These are phyloP conservation scores for Notamacropus eugenii DNA, from an alignment of 2,797 vertebrate species.

Conservation along the genomic window DNA sequence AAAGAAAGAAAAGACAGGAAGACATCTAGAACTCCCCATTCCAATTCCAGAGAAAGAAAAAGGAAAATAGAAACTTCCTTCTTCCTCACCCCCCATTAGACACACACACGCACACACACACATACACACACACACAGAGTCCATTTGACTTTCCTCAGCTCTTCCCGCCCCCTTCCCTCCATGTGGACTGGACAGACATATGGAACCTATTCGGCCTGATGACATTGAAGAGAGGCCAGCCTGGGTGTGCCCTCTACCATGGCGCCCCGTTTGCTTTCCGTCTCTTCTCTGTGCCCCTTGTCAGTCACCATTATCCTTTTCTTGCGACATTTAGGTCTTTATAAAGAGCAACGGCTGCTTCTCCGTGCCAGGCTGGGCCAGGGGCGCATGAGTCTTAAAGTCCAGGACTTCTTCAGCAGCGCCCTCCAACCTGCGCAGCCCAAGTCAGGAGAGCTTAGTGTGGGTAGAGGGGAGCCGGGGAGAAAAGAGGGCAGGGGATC, in stretches of 20 bases:
- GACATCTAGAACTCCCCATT: conserved; percentile 37
- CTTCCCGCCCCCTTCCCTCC: conserved; percentile 53
- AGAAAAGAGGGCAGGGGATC: rapidly evolving
- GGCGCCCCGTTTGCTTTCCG: conserved; percentile 82
- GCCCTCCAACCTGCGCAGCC: neutral
- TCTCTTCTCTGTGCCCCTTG: conserved; percentile 75
- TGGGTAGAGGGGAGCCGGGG: neutral
- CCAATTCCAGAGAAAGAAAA: conserved; percentile 47
- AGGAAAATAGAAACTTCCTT: conserved; percentile 37
- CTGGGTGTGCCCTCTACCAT: conserved; percentile 83
- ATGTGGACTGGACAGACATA: conserved; percentile 79
- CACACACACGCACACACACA: neutral
- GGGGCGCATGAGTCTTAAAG: conserved; percentile 14
- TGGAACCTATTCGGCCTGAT: conserved; percentile 87
- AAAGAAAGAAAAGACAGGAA: conserved; percentile 21
- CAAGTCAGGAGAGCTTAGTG: neutral
- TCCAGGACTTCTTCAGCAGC: neutral
- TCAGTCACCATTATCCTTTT: conserved; percentile 75
- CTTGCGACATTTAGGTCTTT: conserved; percentile 77
- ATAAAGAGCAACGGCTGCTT: conserved; percentile 74
- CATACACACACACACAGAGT: neutral
- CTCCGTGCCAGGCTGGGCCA: conserved; percentile 20
- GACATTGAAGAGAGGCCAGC: conserved; percentile 84
- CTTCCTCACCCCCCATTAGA: neutral
- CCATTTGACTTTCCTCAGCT: conserved; percentile 21